Conservation (phyloP, 2,113 vertebrate species). For the Cinclus cinclus region DNA sequence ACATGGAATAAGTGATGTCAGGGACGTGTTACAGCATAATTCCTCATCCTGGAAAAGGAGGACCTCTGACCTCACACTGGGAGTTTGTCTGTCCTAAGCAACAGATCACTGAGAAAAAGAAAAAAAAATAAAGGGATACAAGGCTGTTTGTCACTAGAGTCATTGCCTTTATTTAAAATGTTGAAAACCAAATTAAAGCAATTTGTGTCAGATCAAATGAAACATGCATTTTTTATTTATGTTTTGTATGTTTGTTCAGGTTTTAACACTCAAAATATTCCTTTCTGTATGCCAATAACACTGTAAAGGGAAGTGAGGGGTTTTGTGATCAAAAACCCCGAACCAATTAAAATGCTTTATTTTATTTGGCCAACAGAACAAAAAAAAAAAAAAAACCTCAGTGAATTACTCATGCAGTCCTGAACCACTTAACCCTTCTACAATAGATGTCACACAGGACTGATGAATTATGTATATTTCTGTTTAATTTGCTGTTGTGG, state of each 20-base stretch:
- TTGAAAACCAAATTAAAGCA: background rate
- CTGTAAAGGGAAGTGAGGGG: background rate
- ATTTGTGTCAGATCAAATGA: background rate
- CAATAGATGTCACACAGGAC: background rate
- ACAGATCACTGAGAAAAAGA: background rate
- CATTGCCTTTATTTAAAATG: background rate
- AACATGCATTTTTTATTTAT: background rate
- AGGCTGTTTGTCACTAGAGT: background rate
- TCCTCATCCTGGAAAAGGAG: background rate
- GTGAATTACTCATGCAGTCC: background rate
- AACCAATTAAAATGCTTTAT: background rate
- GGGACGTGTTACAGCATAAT: background rate
- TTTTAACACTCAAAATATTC: background rate
- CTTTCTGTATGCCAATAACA: background rate
- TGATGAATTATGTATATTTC: conserved; percentile 11
- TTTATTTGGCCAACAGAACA: background rate
- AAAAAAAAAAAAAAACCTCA: background rate
- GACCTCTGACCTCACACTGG: background rate
- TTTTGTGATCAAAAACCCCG: background rate
- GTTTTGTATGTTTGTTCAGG: background rate
- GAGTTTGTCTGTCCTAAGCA: background rate
- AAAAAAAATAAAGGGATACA: background rate
- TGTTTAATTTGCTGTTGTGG: conserved; percentile 1
- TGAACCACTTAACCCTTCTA: conserved; percentile 38
- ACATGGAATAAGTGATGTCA: background rate